Percentiles rank a stretch among this genome's conserved stretches.
phyloP scores from a whole-genome alignment of 2,113 vertebrate genomes.

The Carassius carassius region DNA sequence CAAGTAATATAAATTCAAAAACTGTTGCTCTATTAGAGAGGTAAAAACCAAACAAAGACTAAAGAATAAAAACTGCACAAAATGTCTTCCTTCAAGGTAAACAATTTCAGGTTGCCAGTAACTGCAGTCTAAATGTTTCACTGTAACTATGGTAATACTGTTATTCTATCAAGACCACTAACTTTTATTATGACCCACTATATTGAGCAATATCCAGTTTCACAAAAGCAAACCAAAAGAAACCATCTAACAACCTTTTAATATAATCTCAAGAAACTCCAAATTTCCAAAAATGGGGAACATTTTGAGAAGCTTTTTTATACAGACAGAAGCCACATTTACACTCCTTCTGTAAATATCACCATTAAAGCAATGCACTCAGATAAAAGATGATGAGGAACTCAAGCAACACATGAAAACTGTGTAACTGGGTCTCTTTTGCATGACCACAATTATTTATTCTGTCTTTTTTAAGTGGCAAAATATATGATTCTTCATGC shows the following conservation, averaged over 20 bases:
- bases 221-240: constrained; percentile 11
- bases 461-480: background rate
- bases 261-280: background rate
- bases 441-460: background rate
- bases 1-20: background rate
- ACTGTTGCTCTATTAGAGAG: background rate
- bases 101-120: background rate
- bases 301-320: background rate
- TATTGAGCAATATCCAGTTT: background rate
- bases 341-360: background rate
- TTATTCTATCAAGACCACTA: constrained; percentile 12
- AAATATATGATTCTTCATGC: background rate
- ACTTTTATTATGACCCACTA: constrained; percentile 16
- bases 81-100: background rate
- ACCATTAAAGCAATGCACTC: background rate
- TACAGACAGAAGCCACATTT: background rate
- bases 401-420: background rate
- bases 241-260: background rate
- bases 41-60: background rate
- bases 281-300: background rate
- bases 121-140: background rate
- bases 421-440: background rate
- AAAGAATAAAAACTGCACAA: background rate
- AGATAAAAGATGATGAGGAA: background rate
- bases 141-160: constrained; percentile 14